These are phyloP conservation scores for Halocynthia roretzi DNA, from an alignment of 23 tunicate genomes.

Conservation along the genomic window DNA sequence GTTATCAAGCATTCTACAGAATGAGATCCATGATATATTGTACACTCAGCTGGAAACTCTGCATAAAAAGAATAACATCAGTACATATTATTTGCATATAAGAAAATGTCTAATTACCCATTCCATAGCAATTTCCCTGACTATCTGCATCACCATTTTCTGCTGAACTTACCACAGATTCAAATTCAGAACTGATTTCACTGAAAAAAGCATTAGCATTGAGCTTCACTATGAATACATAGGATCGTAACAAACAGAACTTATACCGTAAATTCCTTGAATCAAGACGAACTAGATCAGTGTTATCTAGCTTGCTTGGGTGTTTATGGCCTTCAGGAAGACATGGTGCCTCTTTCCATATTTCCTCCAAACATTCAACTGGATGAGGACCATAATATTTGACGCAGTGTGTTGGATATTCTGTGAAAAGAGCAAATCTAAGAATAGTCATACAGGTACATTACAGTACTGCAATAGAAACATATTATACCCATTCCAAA, in stretches of 20 bases:
- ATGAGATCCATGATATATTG: slow-evolving; percentile 9
- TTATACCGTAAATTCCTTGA: background rate
- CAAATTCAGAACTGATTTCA: too few relatives aligned
- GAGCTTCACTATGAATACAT: too few relatives aligned
- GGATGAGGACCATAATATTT: slow-evolving; percentile 22
- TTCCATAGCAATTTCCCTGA: too few relatives aligned
- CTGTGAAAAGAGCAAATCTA: background rate
- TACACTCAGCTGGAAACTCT: slow-evolving; percentile 8
- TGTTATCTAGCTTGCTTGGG: background rate
- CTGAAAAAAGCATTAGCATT: too few relatives aligned
- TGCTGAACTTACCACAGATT: too few relatives aligned
- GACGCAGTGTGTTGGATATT: background rate
- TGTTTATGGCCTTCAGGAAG: slow-evolving; percentile 11
- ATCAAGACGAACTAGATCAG: background rate
- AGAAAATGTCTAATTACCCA: too few relatives aligned
- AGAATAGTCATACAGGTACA: too few relatives aligned
- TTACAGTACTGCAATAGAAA: too few relatives aligned
- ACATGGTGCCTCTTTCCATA: slow-evolving; percentile 6
- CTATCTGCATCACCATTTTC: too few relatives aligned
- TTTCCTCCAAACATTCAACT: slow-evolving; percentile 8
- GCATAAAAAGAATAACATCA: background rate
- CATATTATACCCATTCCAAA: too few relatives aligned
- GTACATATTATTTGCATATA: background rate
- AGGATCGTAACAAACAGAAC: background rate
- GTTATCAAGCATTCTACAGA: background rate